These are phyloP conservation scores for Drosophila simulans DNA, from an alignment of 1,140 invertebrate species.

Conservation along the genomic window DNA sequence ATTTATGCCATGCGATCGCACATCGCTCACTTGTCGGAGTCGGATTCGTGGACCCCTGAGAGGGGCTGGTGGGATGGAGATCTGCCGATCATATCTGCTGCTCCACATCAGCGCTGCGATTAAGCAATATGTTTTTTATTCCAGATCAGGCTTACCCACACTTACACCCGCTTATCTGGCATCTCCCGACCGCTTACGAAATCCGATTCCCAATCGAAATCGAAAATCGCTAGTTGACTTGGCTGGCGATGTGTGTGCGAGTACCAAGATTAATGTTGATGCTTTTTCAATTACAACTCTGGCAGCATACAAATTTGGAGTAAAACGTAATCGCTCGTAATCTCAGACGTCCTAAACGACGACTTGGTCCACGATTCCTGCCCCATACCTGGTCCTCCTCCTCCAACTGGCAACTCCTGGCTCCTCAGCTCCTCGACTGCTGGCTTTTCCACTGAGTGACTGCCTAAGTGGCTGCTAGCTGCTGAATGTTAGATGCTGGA, in stretches of 20 bases:
- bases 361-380: conserved; percentile 53
- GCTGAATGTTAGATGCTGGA: conserved; percentile 54
- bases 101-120: conserved; percentile 64
- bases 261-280: conserved; percentile 84
- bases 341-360: conserved; percentile 83
- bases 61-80: conserved; percentile 16
- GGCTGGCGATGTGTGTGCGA: conserved; percentile 62
- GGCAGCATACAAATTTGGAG: conserved; percentile 83
- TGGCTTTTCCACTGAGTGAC: conserved; percentile 62
- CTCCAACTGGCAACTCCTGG: conserved; percentile 9
- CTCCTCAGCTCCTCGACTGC: conserved; percentile 14
- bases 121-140: conserved; percentile 71
- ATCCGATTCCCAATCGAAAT: conserved; percentile 54
- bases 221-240: conserved; percentile 37
- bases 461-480: conserved; percentile 77
- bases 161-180: conserved; percentile 67
- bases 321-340: conserved; percentile 83
- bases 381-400: conserved; percentile 7
- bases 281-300: conserved; percentile 84
- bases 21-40: conserved; percentile 69
- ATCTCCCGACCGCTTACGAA: conserved; percentile 42
- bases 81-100: conserved; percentile 44
- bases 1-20: conserved; percentile 72
- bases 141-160: conserved; percentile 54
- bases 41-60: conserved; percentile 4